Percentiles rank a stretch among this genome's conserved stretches.
Conservation (phyloP, 2,888 invertebrate species). For the Euzetes globulus region DNA sequence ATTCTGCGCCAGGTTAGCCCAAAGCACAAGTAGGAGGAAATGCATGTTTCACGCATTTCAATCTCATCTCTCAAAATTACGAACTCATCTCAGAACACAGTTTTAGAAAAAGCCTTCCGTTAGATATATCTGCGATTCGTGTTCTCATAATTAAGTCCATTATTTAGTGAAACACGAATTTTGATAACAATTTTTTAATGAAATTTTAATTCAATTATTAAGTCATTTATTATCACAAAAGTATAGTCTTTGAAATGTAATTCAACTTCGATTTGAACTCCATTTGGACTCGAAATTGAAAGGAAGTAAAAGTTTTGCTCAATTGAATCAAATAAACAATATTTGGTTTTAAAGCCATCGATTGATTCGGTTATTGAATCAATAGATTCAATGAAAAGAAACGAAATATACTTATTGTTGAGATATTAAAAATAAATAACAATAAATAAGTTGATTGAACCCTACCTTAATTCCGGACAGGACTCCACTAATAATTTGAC, state of each 20-base stretch:
- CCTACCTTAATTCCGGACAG: constrained; percentile 64
- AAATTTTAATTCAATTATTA: too few species aligned
- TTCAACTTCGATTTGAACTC: too few species aligned
- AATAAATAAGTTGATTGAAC: constrained; percentile 37
- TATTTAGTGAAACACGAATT: too few species aligned
- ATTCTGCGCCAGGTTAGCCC: neutral
- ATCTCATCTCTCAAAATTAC: neutral
- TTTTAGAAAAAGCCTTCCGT: neutral
- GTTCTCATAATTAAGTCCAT: too few species aligned
- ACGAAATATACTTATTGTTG: neutral
- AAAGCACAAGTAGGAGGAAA: neutral
- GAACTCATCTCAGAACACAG: neutral
- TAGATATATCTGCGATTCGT: neutral
- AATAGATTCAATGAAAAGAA: neutral
- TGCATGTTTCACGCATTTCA: neutral
- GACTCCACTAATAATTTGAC: constrained; percentile 70
- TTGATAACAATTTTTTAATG: too few species aligned
- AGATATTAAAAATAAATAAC: neutral
- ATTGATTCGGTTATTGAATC: too few species aligned
- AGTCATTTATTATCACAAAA: too few species aligned
- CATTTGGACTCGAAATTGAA: too few species aligned
- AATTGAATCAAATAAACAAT: too few species aligned
- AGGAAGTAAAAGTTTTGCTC: too few species aligned
- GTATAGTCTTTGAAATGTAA: too few species aligned
- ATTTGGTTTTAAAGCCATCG: too few species aligned